Conservation (phyloP, 1,140 invertebrate species). For the Myzus persicae region DNA sequence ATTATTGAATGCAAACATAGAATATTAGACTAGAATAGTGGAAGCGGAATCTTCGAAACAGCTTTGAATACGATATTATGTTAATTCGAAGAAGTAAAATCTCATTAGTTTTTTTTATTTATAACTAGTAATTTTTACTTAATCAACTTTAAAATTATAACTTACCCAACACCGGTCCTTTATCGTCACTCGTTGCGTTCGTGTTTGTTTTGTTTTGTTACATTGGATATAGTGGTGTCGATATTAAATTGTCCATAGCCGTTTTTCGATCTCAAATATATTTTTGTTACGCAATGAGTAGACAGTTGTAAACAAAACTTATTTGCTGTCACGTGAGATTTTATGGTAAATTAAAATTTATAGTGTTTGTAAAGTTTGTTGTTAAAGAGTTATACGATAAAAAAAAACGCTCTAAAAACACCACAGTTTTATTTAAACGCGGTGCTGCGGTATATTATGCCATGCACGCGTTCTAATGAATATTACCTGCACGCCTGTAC, state of each 20-base stretch:
- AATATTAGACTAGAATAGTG: no score
- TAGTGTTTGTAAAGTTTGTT: conserved; percentile 17
- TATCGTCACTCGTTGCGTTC: not conserved
- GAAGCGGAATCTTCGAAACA: not conserved
- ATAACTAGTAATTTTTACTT: not conserved
- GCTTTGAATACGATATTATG: not conserved
- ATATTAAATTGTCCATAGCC: not conserved
- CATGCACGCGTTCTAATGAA: not conserved
- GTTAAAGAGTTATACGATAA: not conserved
- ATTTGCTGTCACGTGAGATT: not conserved
- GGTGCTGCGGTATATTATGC: not conserved
- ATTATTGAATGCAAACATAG: not conserved
- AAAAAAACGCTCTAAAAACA: not conserved
- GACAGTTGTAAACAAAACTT: not conserved
- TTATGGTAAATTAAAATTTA: conserved; percentile 32
- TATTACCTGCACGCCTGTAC: not conserved
- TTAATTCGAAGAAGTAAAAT: not conserved
- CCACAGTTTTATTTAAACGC: not conserved
- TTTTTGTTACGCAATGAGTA: not conserved
- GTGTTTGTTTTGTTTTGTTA: not conserved
- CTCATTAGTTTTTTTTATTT: not conserved
- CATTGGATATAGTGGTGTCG: not conserved
- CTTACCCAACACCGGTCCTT: not conserved
- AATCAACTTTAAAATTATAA: not conserved
- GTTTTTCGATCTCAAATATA: not conserved